phyloP scores from a whole-genome alignment of 2,888 invertebrate genomes.

The Apotomis betuletana region DNA sequence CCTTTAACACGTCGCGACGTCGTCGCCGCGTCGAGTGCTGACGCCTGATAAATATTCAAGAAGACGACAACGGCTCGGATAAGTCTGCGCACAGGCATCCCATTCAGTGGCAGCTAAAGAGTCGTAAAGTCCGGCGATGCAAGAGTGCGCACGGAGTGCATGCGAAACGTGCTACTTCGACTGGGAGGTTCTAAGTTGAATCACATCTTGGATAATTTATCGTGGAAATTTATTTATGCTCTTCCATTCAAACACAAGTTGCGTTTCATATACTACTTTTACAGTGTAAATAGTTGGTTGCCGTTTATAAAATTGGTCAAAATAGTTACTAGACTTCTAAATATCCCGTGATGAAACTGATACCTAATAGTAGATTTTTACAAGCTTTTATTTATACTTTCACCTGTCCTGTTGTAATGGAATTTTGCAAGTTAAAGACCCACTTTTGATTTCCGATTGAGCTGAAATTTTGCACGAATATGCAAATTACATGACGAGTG shows the following conservation, averaged over 20 bases:
- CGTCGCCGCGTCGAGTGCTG: slow-evolving; percentile 21
- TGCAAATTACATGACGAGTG: no score
- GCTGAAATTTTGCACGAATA: no score
- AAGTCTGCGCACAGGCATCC: slow-evolving; percentile 19
- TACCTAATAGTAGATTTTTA: no score
- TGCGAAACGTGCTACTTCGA: slow-evolving; percentile 11
- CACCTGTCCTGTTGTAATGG: no score
- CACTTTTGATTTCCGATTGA: no score
- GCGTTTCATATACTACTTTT: not conserved
- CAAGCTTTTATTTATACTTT: no score
- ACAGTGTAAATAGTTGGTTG: not conserved
- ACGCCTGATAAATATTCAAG: slow-evolving; percentile 37
- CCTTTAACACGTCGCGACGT: slow-evolving; percentile 31
- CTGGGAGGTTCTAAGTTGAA: slow-evolving; percentile 2
- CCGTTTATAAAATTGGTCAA: no score
- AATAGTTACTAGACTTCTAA: no score
- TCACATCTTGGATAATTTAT: not conserved
- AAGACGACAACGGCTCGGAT: slow-evolving; percentile 27
- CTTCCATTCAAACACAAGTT: slow-evolving; percentile 4
- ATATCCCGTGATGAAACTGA: no score
- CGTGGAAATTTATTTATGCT: not conserved
- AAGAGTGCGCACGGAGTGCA: slow-evolving; percentile 11
- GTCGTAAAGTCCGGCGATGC: slow-evolving; percentile 16
- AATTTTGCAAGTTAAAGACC: no score
- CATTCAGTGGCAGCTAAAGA: slow-evolving; percentile 16